These are phyloP conservation scores for Montipora cactus DNA, from an alignment of 64 coral and sea anemone genomes.

Conservation along the genomic window DNA sequence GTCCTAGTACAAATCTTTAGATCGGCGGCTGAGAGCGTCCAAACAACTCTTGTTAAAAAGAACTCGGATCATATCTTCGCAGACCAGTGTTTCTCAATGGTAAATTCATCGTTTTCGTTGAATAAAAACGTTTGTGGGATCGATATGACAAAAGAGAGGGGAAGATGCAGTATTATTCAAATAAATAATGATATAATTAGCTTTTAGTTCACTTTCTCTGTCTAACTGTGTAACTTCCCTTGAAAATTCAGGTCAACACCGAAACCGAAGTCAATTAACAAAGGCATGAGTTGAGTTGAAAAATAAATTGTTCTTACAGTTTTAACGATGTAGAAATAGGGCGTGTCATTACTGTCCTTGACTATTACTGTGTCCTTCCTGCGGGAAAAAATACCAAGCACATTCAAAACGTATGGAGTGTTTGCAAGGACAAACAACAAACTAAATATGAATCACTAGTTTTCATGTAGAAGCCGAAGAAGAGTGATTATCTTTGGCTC, in stretches of 20 bases:
- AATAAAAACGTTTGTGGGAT: too few relatives aligned
- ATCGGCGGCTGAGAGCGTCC: too few relatives aligned
- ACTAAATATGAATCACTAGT: not conserved
- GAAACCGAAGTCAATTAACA: not conserved
- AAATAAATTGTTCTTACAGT: conserved; percentile 56
- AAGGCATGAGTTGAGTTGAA: not conserved
- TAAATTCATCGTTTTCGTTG: too few relatives aligned
- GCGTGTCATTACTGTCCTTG: conserved; percentile 82
- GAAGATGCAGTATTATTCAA: too few relatives aligned
- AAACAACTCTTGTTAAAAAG: too few relatives aligned
- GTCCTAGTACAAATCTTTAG: not conserved
- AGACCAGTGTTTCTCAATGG: too few relatives aligned
- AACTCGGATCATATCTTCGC: too few relatives aligned
- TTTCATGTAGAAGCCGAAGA: too few relatives aligned
- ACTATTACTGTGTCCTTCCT: conserved; percentile 90
- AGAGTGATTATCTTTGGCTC: too few relatives aligned
- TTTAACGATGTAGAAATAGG: conserved; percentile 93
- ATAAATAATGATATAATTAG: too few relatives aligned
- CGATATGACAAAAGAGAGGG: too few relatives aligned
- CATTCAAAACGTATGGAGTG: not conserved
- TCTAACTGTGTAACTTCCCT: not conserved
- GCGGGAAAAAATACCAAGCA: not conserved
- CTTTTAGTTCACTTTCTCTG: too few relatives aligned
- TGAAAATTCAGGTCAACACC: not conserved
- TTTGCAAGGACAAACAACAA: not conserved